Conservation (phyloP, 2,113 vertebrate species). For the Machaerirhynchus nigripectus region DNA sequence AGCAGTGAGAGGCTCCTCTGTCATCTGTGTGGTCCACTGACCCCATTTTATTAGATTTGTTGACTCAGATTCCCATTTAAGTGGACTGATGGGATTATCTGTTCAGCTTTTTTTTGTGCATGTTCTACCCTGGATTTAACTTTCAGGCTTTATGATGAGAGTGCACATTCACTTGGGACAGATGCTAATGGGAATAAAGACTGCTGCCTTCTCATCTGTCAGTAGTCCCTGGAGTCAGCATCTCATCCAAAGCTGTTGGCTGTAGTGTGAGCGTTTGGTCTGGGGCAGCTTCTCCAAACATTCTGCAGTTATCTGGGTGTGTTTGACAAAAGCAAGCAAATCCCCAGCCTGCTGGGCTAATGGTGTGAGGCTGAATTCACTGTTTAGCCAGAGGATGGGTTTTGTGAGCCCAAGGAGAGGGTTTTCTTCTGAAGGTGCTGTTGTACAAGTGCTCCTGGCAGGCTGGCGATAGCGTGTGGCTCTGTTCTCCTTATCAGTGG, state of each 20-base stretch:
- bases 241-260: background rate
- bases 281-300: background rate
- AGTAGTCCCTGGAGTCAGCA: background rate
- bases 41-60: conserved; percentile 7
- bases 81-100: conserved; percentile 16
- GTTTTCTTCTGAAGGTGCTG: background rate
- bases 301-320: background rate
- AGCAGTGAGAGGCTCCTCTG: background rate
- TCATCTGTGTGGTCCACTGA: background rate
- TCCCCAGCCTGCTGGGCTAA: background rate
- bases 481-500: accelerated
- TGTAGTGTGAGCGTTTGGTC: background rate
- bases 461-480: background rate
- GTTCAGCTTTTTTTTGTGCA: background rate
- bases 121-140: background rate
- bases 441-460: background rate
- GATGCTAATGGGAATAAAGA: background rate
- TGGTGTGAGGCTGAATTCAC: accelerated
- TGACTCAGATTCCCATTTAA: background rate
- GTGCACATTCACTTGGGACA: background rate
- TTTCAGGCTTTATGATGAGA: conserved; percentile 3
- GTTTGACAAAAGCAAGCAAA: background rate
- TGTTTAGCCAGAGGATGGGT: background rate
- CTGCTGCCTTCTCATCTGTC: background rate
- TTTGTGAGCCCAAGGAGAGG: background rate